A percentile compares a stretch with the other conserved stretches of the same genome.
Conservation (phyloP, 2,888 invertebrate genomes). For the Hecatera dysodea region DNA sequence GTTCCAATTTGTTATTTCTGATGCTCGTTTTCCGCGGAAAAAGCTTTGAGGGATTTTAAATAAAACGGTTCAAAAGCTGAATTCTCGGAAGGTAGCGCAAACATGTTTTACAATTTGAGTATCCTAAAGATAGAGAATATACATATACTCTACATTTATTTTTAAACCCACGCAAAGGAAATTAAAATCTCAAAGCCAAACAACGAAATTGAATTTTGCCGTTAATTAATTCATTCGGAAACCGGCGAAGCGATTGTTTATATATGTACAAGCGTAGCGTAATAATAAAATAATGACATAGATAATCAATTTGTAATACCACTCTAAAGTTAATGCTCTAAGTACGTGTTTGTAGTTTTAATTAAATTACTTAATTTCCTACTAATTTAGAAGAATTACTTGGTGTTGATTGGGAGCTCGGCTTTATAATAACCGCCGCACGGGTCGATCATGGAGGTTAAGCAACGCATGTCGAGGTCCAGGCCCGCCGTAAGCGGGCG, state of each 20-base stretch:
- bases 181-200: background rate
- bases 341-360: background rate
- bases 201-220: background rate
- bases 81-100: background rate
- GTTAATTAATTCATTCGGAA: slow-evolving; percentile 14
- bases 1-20: background rate
- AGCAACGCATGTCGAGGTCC: too few relatives aligned
- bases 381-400: background rate
- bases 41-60: too few relatives aligned
- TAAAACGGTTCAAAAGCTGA: too few relatives aligned
- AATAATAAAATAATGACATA: background rate
- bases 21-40: background rate
- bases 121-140: background rate
- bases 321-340: background rate
- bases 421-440: too few relatives aligned
- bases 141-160: background rate
- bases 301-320: background rate
- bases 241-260: slow-evolving; percentile 3
- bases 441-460: too few relatives aligned
- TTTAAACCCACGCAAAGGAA: background rate
- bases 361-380: slow-evolving; percentile 1
- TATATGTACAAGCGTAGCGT: background rate
- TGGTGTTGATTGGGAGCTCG: background rate
- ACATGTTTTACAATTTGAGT: background rate
- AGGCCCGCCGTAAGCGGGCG: too few relatives aligned